Evolutionary conservation across 2,797 vertebrate species (phyloP).

Genomic region (Eulemur coronatus): DNA sequence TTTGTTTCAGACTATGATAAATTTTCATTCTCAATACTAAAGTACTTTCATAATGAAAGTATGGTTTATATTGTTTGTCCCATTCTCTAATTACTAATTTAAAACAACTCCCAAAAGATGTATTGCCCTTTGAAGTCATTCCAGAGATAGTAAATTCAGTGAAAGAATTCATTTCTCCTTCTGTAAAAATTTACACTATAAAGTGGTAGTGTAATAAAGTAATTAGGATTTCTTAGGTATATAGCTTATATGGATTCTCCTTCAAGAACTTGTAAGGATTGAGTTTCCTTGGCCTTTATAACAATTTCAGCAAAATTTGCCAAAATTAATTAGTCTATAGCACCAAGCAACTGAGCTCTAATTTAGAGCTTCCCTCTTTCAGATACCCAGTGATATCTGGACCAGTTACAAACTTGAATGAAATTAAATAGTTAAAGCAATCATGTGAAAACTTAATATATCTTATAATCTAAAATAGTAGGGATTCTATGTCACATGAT

Average conservation of each 20-base stretch:
- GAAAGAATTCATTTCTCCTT: background rate
- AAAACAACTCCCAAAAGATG: background rate
- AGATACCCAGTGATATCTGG: background rate
- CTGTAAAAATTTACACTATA: background rate
- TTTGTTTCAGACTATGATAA: background rate
- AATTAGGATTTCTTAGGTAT: background rate
- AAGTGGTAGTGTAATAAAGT: background rate
- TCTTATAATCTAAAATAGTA: background rate
- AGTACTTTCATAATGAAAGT: background rate
- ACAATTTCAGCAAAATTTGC: background rate
- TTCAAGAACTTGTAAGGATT: background rate
- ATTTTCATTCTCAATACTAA: background rate
- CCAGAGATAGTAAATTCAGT: background rate
- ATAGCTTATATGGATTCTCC: background rate
- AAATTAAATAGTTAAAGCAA: background rate
- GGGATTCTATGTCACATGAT: background rate
- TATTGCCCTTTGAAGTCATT: background rate
- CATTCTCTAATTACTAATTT: background rate
- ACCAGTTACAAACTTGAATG: background rate
- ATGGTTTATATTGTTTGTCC: background rate
- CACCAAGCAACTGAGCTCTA: background rate
- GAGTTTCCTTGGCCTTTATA: background rate
- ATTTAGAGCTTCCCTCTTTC: background rate
- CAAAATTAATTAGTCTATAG: background rate
- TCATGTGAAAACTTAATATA: background rate